Percentiles rank a stretch among this genome's conserved stretches.
These are phyloP conservation scores for Limnephilus marmoratus DNA, from an alignment of 2,888 invertebrate genomes.

Conservation along the genomic window DNA sequence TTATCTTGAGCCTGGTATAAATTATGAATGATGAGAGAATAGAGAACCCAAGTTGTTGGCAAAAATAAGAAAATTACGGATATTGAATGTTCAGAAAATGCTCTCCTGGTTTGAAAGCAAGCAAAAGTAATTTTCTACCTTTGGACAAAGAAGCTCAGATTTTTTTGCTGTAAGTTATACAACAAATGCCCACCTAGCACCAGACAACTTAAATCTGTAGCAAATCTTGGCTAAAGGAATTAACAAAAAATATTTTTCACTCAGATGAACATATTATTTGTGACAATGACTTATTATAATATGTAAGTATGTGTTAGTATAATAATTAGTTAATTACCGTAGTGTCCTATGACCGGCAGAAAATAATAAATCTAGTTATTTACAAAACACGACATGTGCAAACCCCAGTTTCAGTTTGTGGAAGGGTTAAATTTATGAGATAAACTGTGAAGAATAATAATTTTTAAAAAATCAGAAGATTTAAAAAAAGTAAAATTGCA, in stretches of 20 bases:
- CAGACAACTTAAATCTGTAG: too few species aligned
- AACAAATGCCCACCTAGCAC: too few species aligned
- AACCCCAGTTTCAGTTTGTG: neutral
- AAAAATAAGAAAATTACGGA: neutral
- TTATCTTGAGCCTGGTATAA: neutral
- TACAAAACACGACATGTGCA: neutral
- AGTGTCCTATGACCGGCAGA: too few species aligned
- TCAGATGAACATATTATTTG: neutral
- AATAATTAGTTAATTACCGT: too few species aligned
- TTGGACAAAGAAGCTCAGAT: too few species aligned
- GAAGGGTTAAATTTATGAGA: neutral
- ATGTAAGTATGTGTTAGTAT: too few species aligned
- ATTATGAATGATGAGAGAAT: neutral
- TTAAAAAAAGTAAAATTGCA: too few species aligned
- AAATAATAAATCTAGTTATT: too few species aligned
- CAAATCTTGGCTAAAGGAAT: too few species aligned
- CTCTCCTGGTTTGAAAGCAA: neutral
- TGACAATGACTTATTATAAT: too few species aligned
- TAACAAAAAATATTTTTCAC: neutral
- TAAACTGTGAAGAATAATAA: neutral
- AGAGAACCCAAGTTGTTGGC: neutral
- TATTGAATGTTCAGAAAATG: neutral
- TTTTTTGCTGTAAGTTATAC: too few species aligned
- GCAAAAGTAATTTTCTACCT: too few species aligned
- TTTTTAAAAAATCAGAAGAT: neutral